These are phyloP conservation scores for Scotopteryx bipunctaria DNA, from an alignment of 2,888 invertebrate species.

Conservation along the genomic window DNA sequence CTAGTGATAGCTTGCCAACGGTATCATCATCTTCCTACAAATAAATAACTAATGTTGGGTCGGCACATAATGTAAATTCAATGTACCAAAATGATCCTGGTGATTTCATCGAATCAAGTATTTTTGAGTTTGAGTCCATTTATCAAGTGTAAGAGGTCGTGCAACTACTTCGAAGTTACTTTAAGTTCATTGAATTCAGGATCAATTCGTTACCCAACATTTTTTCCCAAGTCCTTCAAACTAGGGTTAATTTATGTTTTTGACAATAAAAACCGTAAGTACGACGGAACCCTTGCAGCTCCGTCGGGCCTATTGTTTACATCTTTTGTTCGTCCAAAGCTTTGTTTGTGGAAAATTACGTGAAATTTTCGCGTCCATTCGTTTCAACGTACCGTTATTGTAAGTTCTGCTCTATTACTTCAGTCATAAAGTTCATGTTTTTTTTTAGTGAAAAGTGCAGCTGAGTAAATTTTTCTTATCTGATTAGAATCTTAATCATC, in stretches of 20 bases:
- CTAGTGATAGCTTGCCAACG: too few species aligned
- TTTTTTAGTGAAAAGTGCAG: slow-evolving; percentile 28
- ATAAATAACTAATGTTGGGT: too few species aligned
- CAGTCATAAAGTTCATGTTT: not conserved
- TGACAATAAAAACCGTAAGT: slow-evolving; percentile 28
- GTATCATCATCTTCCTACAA: too few species aligned
- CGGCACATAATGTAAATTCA: too few species aligned
- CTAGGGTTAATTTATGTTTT: slow-evolving; percentile 29
- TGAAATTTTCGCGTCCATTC: slow-evolving; percentile 46
- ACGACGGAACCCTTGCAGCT: slow-evolving; percentile 31
- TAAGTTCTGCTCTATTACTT: slow-evolving; percentile 7
- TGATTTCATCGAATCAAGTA: too few species aligned
- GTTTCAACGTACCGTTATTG: slow-evolving; percentile 17
- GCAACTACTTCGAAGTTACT: too few species aligned
- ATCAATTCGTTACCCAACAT: slow-evolving; percentile 12
- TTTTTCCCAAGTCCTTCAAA: slow-evolving; percentile 23
- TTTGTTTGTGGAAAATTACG: slow-evolving; percentile 61
- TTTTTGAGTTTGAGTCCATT: too few species aligned
- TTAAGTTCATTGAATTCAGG: not conserved
- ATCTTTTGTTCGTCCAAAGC: slow-evolving; percentile 50
- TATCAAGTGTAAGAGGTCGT: too few species aligned
- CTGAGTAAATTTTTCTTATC: slow-evolving; percentile 20
- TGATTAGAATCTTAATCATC: slow-evolving; percentile 24
- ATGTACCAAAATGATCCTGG: too few species aligned
- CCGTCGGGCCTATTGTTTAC: slow-evolving; percentile 42